Evolutionary conservation across 2,797 vertebrate genomes (phyloP).

Genomic region (Decapterus maruadsi): DNA sequence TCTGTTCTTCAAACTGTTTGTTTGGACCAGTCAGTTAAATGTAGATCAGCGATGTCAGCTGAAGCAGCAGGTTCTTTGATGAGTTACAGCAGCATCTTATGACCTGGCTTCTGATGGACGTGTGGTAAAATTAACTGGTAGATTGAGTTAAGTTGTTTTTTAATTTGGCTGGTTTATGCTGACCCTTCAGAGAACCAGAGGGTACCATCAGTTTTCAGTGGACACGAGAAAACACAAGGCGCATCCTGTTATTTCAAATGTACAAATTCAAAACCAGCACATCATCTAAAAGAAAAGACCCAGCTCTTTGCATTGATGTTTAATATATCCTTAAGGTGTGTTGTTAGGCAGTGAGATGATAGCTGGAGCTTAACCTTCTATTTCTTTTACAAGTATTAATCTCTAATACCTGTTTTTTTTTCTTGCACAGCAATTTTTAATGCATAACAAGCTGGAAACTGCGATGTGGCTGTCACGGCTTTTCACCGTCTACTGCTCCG

Average conservation of each 20-base stretch:
- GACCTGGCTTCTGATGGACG: slow-evolving; percentile 24
- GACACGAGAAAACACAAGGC: background rate
- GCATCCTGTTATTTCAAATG: background rate
- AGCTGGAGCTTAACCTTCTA: background rate
- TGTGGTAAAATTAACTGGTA: background rate
- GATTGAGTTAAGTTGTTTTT: slow-evolving; percentile 42
- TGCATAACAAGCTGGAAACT: slow-evolving; percentile 97
- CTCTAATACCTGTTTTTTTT: background rate
- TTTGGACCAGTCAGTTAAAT: background rate
- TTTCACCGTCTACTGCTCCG: slow-evolving; percentile 97
- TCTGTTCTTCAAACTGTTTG: background rate
- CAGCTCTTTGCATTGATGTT: background rate
- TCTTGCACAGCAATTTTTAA: slow-evolving; percentile 92
- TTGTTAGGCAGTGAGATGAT: too few relatives aligned
- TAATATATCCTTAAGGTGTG: background rate
- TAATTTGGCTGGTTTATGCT: background rate
- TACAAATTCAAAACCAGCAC: background rate
- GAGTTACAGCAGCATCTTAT: slow-evolving; percentile 10
- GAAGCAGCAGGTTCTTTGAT: background rate
- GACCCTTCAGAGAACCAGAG: background rate
- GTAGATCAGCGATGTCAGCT: background rate
- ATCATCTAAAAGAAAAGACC: too few relatives aligned
- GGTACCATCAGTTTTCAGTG: background rate
- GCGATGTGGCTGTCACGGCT: slow-evolving; percentile 99
- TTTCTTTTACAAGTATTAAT: background rate